A percentile compares a stretch with the other conserved stretches of the same genome.
phyloP scores from a whole-genome alignment of 2,797 vertebrate species.

The Aselliscus stoliczkanus region DNA sequence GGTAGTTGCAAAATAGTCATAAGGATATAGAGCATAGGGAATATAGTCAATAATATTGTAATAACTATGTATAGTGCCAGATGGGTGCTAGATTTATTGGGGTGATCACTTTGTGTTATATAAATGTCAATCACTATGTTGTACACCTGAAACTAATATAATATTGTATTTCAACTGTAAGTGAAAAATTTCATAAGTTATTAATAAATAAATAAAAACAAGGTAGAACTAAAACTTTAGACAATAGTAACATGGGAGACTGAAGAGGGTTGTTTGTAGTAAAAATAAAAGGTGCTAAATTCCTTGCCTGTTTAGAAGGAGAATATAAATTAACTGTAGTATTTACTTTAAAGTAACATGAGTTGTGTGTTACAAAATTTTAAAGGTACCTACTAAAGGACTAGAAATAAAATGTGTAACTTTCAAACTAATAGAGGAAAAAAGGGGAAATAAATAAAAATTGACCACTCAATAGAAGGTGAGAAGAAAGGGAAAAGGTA shows the following conservation, averaged over 20 bases:
- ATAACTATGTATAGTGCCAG: no score
- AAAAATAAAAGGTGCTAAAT: neutral
- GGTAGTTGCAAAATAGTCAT: no score
- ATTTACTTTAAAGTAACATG: neutral
- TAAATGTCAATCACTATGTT: no score
- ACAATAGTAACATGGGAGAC: neutral
- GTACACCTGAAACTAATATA: no score
- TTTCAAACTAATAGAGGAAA: neutral
- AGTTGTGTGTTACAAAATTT: neutral
- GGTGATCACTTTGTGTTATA: no score
- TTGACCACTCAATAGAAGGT: neutral
- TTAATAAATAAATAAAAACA: neutral
- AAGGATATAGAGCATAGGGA: no score
- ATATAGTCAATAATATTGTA: no score
- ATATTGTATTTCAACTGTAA: no score
- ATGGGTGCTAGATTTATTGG: no score
- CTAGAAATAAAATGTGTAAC: neutral
- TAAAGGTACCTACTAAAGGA: neutral
- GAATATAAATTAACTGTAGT: neutral
- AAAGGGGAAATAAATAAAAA: conserved; percentile 5
- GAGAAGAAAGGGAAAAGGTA: neutral
- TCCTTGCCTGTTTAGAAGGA: neutral
- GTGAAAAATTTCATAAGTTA: no score
- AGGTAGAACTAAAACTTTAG: neutral
- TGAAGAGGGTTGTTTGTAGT: neutral